phyloP scores from a whole-genome alignment of 64 coral and sea anemone genomes.

The Acropora tenuis region DNA sequence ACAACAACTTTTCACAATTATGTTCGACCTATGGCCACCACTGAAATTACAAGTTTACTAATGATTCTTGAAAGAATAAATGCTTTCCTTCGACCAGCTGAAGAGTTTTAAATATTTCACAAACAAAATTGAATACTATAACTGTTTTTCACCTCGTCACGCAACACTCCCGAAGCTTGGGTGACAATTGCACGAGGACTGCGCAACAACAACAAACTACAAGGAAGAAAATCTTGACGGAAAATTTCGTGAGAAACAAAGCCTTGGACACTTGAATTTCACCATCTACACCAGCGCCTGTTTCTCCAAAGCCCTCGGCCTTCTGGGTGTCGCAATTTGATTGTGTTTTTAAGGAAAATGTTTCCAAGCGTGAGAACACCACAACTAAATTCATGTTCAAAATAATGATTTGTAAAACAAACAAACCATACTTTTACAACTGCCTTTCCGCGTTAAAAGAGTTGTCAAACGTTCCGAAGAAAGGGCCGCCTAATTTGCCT shows the following conservation, averaged over 20 bases:
- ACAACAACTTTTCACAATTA: slow-evolving; percentile 44
- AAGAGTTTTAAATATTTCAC: slow-evolving; percentile 38
- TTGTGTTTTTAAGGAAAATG: no score
- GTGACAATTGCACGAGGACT: background rate
- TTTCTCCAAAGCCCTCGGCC: no score
- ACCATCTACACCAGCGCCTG: background rate
- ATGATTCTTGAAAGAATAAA: slow-evolving; percentile 50
- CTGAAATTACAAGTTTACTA: background rate
- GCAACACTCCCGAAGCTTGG: background rate
- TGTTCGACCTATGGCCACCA: slow-evolving; percentile 38
- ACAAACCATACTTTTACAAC: no score
- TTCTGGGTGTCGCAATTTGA: no score
- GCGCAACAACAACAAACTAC: background rate
- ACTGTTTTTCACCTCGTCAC: background rate
- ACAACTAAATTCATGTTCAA: no score
- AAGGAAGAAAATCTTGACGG: background rate
- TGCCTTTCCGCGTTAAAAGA: no score
- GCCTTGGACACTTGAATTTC: background rate
- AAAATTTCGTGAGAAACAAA: background rate
- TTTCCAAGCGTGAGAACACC: no score
- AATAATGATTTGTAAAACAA: no score
- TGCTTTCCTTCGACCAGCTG: slow-evolving; percentile 10
- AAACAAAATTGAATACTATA: background rate
- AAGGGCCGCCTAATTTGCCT: background rate
- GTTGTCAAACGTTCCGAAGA: background rate